phyloP scores from a whole-genome alignment of 2,888 invertebrate species.

The Eucera pruinosa region DNA sequence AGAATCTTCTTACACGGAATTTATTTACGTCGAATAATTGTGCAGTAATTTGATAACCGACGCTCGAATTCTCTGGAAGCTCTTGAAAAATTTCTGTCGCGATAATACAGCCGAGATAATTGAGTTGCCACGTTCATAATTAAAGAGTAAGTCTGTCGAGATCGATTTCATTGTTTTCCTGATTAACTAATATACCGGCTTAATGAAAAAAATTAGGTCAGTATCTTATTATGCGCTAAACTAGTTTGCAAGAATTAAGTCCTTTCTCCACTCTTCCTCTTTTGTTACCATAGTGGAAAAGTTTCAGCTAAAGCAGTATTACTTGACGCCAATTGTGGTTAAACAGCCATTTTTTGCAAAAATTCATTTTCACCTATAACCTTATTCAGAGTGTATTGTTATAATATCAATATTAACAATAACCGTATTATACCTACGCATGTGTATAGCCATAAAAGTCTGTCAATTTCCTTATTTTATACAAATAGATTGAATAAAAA shows the following conservation, averaged over 20 bases:
- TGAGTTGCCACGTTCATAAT: slow-evolving; percentile 6
- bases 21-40: slow-evolving; percentile 59
- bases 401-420: too few species aligned
- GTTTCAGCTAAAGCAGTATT: background rate
- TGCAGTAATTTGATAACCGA: slow-evolving; percentile 48
- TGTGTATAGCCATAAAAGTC: too few species aligned
- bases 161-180: slow-evolving; percentile 16
- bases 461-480: too few species aligned
- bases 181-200: slow-evolving; percentile 3
- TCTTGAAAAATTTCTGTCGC: slow-evolving; percentile 40
- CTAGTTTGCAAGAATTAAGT: background rate
- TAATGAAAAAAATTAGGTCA: background rate
- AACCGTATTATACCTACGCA: too few species aligned
- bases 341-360: too few species aligned
- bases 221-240: background rate
- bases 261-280: background rate
- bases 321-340: background rate
- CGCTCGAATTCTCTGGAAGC: slow-evolving; percentile 21
- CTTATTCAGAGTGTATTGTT: too few species aligned
- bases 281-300: background rate
- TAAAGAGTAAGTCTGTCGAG: slow-evolving; percentile 24
- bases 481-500: too few species aligned
- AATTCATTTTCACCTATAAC: too few species aligned
- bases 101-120: slow-evolving; percentile 34
- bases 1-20: slow-evolving; percentile 58